Base-by-base conservation (phyloP, 2,888 invertebrate species). In the Amblyteles armatorius region DNA sequence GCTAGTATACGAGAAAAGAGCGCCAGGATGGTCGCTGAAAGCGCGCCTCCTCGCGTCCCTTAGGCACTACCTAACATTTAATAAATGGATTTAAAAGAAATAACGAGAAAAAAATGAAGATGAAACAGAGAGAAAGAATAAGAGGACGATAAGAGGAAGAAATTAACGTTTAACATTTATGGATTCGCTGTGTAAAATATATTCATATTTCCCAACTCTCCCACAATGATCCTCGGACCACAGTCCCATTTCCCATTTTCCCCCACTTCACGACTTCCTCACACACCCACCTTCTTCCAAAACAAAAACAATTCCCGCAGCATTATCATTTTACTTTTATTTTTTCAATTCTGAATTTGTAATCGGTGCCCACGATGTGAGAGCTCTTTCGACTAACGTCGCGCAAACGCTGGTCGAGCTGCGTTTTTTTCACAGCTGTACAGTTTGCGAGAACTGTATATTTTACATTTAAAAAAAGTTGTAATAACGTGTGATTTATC, bases 1-100 rank as follows among this genome's bases (percentile, higher is more conserved):
- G 93, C 94, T 94, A 93, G 94, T 94, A 94, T 94, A 94, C 94
- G 94, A 94, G 89, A 86, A 85, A 87, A 82, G 89, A 90, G 88
- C 90, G 90, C 89, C 90, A 68, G 82, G 82, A 78, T 60, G 88
- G 89, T 90, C 89, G 90, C 91, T 91, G 84, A 89, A 90, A 92
- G 91, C 88, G 90, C 88, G 86, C 87, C 90, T 87, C 68, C 80
- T 88, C 90, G 89, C 88, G 90, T 89, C 88, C 90, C 91, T 91
- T 89, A 92, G 89, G 91, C 91, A 91, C 91, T 93, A 93, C 90
- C 90, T 92, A 93, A 93, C 92, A 90, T 93, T 93, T 92, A 92
- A 91, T 91, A 91, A 91, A 87, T 88, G 89, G 88, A 90, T 88
- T 85, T 86, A 83, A 87, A n/a, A 29, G 77, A 50, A 74, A 85